These are phyloP conservation scores for Lanius ludovicianus DNA, from an alignment of 2,113 vertebrate genomes.

Conservation along the genomic window DNA sequence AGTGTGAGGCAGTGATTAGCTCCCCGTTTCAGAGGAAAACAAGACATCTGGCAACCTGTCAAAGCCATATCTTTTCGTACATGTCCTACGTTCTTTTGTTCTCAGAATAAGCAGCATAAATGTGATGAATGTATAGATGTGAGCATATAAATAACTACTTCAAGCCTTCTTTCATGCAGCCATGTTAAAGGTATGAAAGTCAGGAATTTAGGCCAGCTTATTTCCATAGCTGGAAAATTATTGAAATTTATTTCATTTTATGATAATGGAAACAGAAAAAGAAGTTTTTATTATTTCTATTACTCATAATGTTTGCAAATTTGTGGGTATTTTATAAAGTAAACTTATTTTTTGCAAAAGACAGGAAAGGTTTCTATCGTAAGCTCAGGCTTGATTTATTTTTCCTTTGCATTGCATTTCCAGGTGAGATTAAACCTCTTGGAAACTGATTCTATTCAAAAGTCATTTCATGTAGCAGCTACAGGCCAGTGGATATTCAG, in stretches of 20 bases:
- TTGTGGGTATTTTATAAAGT: neutral
- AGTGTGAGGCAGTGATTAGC: neutral
- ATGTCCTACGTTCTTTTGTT: neutral
- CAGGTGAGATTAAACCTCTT: neutral
- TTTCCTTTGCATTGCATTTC: neutral
- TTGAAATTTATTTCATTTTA: neutral
- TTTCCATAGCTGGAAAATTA: neutral
- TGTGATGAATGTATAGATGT: neutral
- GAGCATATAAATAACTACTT: neutral
- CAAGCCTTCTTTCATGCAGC: neutral
- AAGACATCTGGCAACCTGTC: neutral
- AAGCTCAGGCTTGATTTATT: neutral
- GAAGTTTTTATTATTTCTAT: accelerated
- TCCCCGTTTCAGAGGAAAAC: neutral
- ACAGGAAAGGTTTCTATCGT: neutral
- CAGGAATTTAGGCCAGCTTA: neutral
- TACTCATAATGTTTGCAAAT: neutral
- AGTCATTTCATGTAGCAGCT: neutral
- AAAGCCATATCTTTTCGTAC: neutral
- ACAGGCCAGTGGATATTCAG: neutral
- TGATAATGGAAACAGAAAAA: neutral
- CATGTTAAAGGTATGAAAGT: neutral
- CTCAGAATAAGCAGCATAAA: neutral
- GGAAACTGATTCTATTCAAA: neutral
- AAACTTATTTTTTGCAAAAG: neutral